Evolutionary conservation across 2,797 vertebrate genomes (phyloP).

Genomic region (Hydrophis major): DNA sequence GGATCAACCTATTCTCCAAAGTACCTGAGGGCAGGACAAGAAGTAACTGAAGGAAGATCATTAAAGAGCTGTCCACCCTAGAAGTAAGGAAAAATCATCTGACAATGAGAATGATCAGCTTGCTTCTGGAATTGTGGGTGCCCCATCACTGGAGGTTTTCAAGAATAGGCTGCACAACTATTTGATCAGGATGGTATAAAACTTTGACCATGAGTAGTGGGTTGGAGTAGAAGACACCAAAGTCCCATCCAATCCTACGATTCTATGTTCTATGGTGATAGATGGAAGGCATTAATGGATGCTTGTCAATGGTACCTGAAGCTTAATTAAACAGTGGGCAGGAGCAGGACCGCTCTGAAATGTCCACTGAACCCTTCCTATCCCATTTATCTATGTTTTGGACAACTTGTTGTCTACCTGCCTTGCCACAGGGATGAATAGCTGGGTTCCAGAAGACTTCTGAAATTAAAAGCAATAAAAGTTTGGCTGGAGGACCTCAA

Average conservation of each 20-base stretch:
- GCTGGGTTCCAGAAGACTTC: not conserved
- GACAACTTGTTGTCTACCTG: not conserved
- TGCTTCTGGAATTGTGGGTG: not conserved
- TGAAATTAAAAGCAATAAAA: not conserved
- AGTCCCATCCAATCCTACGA: not conserved
- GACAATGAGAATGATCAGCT: not conserved
- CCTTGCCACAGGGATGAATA: not conserved
- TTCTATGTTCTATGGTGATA: not conserved
- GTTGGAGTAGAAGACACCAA: not conserved
- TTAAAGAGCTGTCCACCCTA: not conserved
- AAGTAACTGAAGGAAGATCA: not conserved
- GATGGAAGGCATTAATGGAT: not conserved
- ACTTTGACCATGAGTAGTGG: not conserved
- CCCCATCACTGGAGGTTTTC: not conserved
- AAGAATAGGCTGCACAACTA: not conserved
- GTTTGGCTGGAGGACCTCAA: not conserved
- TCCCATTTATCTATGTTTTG: not conserved
- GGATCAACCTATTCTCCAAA: not conserved
- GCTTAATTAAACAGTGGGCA: not conserved
- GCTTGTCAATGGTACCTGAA: not conserved
- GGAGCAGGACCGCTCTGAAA: not conserved
- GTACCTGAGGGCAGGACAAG: not conserved
- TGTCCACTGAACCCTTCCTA: not conserved
- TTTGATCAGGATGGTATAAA: not conserved
- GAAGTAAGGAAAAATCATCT: not conserved